Conservation (phyloP, 2,113 vertebrate species). For the Campylorhamphus procurvoides region DNA sequence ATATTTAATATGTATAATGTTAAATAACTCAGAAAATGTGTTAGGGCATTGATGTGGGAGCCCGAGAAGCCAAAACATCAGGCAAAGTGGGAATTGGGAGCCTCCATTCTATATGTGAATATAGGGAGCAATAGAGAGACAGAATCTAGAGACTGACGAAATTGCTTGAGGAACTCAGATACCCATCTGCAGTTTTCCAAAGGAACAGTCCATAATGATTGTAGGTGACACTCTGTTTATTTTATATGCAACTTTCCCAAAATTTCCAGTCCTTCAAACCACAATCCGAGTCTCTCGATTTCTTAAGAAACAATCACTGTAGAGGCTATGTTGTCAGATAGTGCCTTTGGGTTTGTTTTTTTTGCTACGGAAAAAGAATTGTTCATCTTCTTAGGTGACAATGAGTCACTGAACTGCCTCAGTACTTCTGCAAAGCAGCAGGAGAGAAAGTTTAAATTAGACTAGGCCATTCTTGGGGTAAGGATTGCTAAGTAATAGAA, state of each 20-base stretch:
- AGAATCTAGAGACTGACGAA: not conserved
- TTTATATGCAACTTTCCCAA: not conserved
- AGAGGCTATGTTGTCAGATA: not conserved
- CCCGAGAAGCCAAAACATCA: not conserved
- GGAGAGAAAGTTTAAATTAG: not conserved
- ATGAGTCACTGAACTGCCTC: not conserved
- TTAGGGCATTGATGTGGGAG: not conserved
- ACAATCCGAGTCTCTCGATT: not conserved
- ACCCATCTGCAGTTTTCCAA: not conserved
- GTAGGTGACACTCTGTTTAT: not conserved
- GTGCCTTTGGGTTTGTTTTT: not conserved
- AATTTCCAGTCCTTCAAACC: not conserved
- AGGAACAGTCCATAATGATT: not conserved
- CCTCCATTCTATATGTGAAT: not conserved
- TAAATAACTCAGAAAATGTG: not conserved
- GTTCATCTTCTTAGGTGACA: not conserved
- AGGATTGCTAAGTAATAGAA: not conserved
- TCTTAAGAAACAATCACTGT: not conserved
- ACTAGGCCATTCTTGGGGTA: not conserved
- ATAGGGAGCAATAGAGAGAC: not conserved
- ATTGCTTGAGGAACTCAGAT: not conserved
- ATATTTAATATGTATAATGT: not conserved
- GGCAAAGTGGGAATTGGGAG: not conserved
- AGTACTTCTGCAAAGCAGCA: not conserved
- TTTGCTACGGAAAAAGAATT: not conserved